Evolutionary conservation across 2,797 vertebrate genomes (phyloP).

Genomic region (Furcifer pardalis): DNA sequence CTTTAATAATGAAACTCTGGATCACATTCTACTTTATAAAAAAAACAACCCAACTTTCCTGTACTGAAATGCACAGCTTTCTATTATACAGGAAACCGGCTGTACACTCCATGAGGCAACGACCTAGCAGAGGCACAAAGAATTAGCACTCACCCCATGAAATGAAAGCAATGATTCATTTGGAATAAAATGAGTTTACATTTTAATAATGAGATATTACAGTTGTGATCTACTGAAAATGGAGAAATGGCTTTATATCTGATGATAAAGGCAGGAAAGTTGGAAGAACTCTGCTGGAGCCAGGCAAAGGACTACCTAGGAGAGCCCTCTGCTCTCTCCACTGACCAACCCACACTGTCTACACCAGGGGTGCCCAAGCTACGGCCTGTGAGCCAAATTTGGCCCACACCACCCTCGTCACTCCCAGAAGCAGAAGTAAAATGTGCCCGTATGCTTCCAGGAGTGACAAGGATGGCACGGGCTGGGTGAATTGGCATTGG

Average conservation of each 20-base stretch:
- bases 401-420: too few relatives aligned
- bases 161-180: background rate
- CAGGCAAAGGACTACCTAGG: background rate
- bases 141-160: constrained; percentile 9
- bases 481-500: too few relatives aligned
- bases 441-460: too few relatives aligned
- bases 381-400: too few relatives aligned
- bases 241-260: background rate
- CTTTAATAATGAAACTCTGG: background rate
- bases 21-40: background rate
- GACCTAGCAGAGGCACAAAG: background rate
- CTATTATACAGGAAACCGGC: background rate
- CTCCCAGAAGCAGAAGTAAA: too few relatives aligned
- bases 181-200: background rate
- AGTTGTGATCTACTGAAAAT: too few relatives aligned
- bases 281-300: background rate
- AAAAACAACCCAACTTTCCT: constrained; percentile 15
- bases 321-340: background rate
- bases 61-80: constrained; percentile 18
- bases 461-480: too few relatives aligned
- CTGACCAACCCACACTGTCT: background rate
- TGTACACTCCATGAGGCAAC: constrained; percentile 29
- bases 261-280: background rate
- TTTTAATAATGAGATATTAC: constrained; percentile 10
- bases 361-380: too few relatives aligned